Percentiles rank a stretch among this genome's conserved stretches.
phyloP scores from a whole-genome alignment of 2,797 vertebrate species.

The Ctenosaura bakeri region DNA sequence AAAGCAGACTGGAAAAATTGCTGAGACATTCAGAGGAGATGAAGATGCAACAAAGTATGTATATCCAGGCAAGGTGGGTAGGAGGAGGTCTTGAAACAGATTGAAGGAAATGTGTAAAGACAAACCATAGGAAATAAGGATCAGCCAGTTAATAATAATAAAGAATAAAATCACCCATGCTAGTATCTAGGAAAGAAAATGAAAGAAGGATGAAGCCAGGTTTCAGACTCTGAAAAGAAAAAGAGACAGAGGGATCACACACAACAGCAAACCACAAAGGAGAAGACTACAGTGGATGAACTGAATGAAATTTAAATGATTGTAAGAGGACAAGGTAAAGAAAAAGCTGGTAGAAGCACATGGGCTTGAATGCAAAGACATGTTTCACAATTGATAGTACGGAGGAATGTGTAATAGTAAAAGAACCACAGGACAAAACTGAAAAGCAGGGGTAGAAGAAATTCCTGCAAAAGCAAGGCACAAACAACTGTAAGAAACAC shows the following conservation, averaged over 20 bases:
- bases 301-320: background rate
- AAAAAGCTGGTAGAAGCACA: background rate
- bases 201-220: background rate
- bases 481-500: background rate
- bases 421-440: background rate
- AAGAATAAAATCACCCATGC: background rate
- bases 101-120: background rate
- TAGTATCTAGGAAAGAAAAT: background rate
- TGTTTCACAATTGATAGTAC: too few species aligned
- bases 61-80: background rate
- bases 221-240: background rate
- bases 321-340: background rate
- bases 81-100: background rate
- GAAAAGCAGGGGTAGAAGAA: background rate
- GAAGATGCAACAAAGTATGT: background rate
- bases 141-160: background rate
- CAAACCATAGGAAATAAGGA: background rate
- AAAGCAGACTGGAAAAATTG: background rate
- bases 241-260: background rate
- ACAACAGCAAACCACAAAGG: background rate
- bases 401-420: background rate
- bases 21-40: background rate
- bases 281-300: background rate
- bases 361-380: background rate
- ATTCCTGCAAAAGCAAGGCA: background rate